Conservation (phyloP, 2,888 invertebrate genomes). For the Phytoseiulus persimilis region DNA sequence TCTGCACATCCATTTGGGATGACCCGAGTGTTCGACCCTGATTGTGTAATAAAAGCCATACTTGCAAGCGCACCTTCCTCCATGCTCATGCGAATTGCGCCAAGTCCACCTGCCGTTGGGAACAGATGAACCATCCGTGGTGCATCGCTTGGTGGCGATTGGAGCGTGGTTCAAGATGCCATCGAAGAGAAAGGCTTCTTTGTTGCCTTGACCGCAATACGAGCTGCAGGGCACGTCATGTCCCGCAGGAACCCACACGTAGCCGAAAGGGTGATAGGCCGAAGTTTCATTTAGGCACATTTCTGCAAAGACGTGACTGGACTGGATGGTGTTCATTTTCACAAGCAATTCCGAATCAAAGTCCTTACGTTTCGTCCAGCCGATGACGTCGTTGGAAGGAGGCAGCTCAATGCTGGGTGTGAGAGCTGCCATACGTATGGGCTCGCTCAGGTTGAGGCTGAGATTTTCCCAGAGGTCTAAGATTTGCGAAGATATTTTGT, state of each 20-base stretch:
- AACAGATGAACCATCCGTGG: background rate
- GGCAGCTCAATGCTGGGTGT: background rate
- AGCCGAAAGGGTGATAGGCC: background rate
- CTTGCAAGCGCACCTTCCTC: background rate
- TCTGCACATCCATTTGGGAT: background rate
- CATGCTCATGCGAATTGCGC: background rate
- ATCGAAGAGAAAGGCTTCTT: background rate
- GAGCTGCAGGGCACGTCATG: background rate
- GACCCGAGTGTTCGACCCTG: background rate
- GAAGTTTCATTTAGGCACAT: background rate
- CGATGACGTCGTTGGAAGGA: background rate
- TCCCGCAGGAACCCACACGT: background rate
- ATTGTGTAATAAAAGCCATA: background rate
- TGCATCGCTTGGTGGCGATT: background rate
- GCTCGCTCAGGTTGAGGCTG: background rate
- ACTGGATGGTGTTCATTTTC: background rate
- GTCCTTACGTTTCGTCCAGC: background rate
- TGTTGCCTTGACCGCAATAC: background rate
- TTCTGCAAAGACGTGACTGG: background rate
- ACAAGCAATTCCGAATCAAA: background rate
- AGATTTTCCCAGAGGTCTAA: background rate
- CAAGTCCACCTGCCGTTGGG: background rate
- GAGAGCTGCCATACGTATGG: background rate
- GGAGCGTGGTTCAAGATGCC: background rate
- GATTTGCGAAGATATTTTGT: background rate